phyloP scores from a whole-genome alignment of 2,797 vertebrate genomes.

The Ptychobarbus kaznakovi region DNA sequence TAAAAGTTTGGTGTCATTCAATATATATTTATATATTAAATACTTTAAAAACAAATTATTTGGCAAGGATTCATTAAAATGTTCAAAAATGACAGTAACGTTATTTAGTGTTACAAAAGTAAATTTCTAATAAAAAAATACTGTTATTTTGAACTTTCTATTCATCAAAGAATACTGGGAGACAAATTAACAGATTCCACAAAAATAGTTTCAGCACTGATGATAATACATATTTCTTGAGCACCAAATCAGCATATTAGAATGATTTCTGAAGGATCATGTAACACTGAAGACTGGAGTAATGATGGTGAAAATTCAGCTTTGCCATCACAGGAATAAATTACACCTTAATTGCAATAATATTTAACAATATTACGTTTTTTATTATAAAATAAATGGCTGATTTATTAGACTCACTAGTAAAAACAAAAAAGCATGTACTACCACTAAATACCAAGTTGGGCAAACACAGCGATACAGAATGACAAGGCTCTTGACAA shows the following conservation, averaged over 20 bases:
- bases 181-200: neutral
- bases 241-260: neutral
- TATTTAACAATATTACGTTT: neutral
- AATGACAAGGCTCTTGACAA: neutral
- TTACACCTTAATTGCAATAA: neutral
- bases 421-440: neutral
- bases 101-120: neutral
- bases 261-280: neutral
- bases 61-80: neutral
- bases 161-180: neutral
- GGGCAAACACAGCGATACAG: neutral
- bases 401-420: neutral
- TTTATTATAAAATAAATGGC: neutral
- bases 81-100: neutral
- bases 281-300: neutral
- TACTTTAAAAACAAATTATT: neutral
- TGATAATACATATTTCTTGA: neutral
- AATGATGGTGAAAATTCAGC: neutral
- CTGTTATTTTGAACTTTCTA: neutral
- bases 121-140: neutral
- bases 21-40: neutral
- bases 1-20: neutral
- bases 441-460: neutral
- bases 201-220: neutral
- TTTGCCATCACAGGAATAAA: neutral